A percentile compares a stretch with the other conserved stretches of the same genome.
These are phyloP conservation scores for Hedya salicella DNA, from an alignment of 2,888 invertebrate genomes.

Conservation along the genomic window DNA sequence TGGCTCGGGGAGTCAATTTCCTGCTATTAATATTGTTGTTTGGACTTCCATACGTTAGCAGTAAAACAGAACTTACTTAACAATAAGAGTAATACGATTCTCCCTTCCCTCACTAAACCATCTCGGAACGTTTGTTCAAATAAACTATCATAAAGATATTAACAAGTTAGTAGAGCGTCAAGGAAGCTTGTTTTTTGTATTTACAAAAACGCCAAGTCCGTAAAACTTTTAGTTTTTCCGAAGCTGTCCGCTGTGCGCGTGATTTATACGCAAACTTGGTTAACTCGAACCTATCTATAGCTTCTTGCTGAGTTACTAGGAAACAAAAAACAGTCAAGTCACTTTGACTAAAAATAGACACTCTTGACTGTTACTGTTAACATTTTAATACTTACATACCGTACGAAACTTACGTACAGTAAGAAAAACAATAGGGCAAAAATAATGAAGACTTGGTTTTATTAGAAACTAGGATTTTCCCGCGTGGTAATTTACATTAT, in stretches of 20 bases:
- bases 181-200: constrained; percentile 49
- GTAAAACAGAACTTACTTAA: not conserved
- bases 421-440: too few species aligned
- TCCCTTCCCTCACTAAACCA: not conserved
- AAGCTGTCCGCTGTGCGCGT: constrained; percentile 52
- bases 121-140: not conserved
- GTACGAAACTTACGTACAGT: too few species aligned
- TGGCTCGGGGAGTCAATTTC: too few species aligned
- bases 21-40: too few species aligned
- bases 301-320: constrained; percentile 12
- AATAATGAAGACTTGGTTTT: too few species aligned
- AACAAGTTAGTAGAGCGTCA: constrained; percentile 21
- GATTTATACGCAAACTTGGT: constrained; percentile 55
- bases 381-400: too few species aligned
- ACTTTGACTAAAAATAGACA: constrained; percentile 7
- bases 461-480: too few species aligned
- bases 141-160: constrained; percentile 25
- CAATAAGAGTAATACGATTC: not conserved
- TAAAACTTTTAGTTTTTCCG: constrained; percentile 55
- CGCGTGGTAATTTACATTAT: too few species aligned
- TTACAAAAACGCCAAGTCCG: constrained; percentile 45
- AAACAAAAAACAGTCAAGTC: constrained; percentile 16
- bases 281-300: constrained; percentile 43
- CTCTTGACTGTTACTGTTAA: too few species aligned
- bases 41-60: not conserved